Evolutionary conservation across 1,140 invertebrate species (phyloP).

Genomic region (Daktulosphaira vitifoliae): DNA sequence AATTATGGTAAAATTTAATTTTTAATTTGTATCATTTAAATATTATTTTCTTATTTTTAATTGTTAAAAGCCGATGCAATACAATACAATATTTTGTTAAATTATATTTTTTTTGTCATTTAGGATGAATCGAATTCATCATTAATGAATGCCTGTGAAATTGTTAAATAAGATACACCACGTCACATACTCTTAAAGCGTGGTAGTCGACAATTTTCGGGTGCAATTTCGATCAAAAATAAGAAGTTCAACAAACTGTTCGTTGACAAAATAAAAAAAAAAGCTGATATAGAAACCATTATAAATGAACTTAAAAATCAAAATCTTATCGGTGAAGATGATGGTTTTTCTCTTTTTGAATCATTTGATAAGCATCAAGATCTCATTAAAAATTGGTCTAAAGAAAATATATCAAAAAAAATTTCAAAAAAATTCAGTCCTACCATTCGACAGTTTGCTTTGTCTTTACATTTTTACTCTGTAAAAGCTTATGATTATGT

Average conservation of each 20-base stretch:
- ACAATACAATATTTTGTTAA: too few relatives aligned
- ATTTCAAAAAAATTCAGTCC: neutral
- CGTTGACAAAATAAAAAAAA: neutral
- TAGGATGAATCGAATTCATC: neutral
- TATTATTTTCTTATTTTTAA: neutral
- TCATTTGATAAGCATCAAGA: constrained; percentile 1
- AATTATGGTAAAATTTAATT: neutral
- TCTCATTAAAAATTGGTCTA: neutral
- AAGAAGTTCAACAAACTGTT: neutral
- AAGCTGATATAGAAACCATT: neutral
- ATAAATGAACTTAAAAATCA: neutral
- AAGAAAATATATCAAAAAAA: neutral
- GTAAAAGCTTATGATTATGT: constrained; percentile 10
- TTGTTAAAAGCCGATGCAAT: too few relatives aligned
- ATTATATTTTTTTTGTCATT: neutral
- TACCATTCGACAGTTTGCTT: constrained; percentile 2
- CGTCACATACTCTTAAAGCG: neutral
- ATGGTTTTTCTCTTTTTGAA: neutral
- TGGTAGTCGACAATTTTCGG: neutral
- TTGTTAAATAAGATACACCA: neutral
- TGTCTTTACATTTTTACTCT: neutral
- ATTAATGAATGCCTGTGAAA: neutral
- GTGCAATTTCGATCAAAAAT: neutral
- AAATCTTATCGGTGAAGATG: neutral
- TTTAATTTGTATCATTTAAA: neutral